phyloP scores from a whole-genome alignment of 1,140 invertebrate genomes.

The Drosophila mojavensis region DNA sequence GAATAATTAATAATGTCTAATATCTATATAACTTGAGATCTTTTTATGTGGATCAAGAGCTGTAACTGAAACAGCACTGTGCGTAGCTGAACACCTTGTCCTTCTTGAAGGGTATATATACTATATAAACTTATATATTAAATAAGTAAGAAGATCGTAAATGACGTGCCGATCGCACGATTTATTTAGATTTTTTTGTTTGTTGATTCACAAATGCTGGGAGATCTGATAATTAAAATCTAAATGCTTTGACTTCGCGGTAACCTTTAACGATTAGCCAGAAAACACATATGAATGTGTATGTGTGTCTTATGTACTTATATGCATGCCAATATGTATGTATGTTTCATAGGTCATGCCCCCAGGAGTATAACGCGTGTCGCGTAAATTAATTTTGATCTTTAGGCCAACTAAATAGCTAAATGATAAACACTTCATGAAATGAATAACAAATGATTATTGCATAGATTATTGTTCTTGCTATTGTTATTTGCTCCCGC shows the following conservation, averaged over 20 bases:
- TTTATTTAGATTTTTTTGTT: not conserved
- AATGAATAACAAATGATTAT: slow-evolving; percentile 10
- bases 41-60: too few relatives aligned
- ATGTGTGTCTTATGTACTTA: not conserved
- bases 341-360: not conserved
- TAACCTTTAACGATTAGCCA: slow-evolving; percentile 6
- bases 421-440: slow-evolving; percentile 18
- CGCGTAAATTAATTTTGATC: slow-evolving; percentile 10
- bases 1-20: too few relatives aligned
- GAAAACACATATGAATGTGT: not conserved
- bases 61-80: too few relatives aligned
- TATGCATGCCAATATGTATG: not conserved
- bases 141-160: not conserved
- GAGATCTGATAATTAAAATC: slow-evolving; percentile 35
- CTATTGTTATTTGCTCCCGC: not conserved
- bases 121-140: not conserved
- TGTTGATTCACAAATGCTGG: slow-evolving; percentile 6
- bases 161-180: not conserved
- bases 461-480: slow-evolving; percentile 1
- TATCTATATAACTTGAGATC: too few relatives aligned
- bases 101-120: slow-evolving; percentile 24
- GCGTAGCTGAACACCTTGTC: slow-evolving; percentile 9
- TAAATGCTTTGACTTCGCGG: not conserved
- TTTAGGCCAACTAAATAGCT: slow-evolving; percentile 3
- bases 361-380: slow-evolving; percentile 1